Percentiles rank a stretch among this genome's conserved stretches.
Evolutionary conservation across 1,140 invertebrate genomes (phyloP).

Genomic region (Gonioctena quinquepunctata): DNA sequence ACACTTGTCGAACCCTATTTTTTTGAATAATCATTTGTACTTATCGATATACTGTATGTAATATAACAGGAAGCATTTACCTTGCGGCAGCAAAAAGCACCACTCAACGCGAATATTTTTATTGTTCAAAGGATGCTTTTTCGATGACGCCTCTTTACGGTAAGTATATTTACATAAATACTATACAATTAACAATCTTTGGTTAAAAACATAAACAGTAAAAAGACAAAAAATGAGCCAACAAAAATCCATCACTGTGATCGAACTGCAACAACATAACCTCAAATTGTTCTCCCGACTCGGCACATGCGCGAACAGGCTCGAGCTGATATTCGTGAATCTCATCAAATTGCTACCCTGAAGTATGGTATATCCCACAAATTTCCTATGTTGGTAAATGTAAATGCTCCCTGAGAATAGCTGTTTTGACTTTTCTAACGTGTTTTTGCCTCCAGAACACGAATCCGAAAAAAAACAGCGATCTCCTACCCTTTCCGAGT

Average conservation of each 20-base stretch:
- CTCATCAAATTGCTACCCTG: too few relatives aligned
- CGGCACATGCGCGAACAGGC: too few relatives aligned
- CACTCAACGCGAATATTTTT: too few relatives aligned
- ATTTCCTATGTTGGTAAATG: too few relatives aligned
- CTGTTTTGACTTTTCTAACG: too few relatives aligned
- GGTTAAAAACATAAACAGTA: slow-evolving; percentile 41
- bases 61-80: slow-evolving; percentile 51
- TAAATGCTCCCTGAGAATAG: too few relatives aligned
- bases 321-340: too few relatives aligned
- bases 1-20: slow-evolving; percentile 33
- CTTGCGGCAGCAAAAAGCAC: slow-evolving; percentile 37
- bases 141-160: background rate
- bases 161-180: slow-evolving; percentile 50
- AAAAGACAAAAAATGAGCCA: slow-evolving; percentile 24
- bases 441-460: too few relatives aligned
- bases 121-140: background rate
- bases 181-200: slow-evolving; percentile 53
- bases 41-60: slow-evolving; percentile 49
- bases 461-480: too few relatives aligned
- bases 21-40: slow-evolving; percentile 44
- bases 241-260: slow-evolving; percentile 18
- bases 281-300: too few relatives aligned
- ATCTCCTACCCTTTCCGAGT: too few relatives aligned
- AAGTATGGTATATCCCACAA: too few relatives aligned
- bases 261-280: slow-evolving; percentile 7